These are phyloP conservation scores for Spilogale gracilis DNA, from an alignment of 2,113 vertebrate genomes.

Conservation along the genomic window DNA sequence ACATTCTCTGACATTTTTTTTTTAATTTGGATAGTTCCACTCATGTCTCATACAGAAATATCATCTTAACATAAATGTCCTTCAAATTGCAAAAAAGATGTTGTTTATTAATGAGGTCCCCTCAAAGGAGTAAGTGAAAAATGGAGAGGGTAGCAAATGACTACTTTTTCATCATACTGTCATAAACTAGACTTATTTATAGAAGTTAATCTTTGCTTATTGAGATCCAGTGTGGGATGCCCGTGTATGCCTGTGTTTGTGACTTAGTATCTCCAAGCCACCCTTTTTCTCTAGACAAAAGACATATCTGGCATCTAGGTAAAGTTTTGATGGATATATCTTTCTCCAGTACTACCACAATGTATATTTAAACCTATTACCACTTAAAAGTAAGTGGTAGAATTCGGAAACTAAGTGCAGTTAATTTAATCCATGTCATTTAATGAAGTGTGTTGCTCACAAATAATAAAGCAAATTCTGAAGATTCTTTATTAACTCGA, in stretches of 20 bases:
- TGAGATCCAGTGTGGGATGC: neutral
- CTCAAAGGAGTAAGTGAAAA: neutral
- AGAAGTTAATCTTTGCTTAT: neutral
- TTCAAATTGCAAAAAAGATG: neutral
- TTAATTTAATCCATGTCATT: neutral
- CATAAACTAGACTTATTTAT: neutral
- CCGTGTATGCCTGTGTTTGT: neutral
- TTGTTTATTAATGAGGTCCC: neutral
- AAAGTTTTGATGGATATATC: neutral
- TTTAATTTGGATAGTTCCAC: neutral
- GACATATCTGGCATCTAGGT: neutral
- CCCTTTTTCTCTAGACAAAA: neutral
- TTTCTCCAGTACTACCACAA: neutral
- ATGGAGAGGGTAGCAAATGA: neutral
- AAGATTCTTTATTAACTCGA: neutral
- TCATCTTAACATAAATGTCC: neutral
- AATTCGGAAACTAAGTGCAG: neutral
- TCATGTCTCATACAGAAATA: neutral
- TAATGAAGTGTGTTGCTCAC: neutral
- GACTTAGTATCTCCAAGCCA: neutral
- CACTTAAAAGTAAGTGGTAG: neutral
- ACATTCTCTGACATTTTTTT: neutral
- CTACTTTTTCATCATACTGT: neutral
- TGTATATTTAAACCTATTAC: neutral
- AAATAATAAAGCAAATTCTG: constrained; percentile 10